phyloP scores from a whole-genome alignment of 2,888 invertebrate genomes.

The Drosophila buzzatii region DNA sequence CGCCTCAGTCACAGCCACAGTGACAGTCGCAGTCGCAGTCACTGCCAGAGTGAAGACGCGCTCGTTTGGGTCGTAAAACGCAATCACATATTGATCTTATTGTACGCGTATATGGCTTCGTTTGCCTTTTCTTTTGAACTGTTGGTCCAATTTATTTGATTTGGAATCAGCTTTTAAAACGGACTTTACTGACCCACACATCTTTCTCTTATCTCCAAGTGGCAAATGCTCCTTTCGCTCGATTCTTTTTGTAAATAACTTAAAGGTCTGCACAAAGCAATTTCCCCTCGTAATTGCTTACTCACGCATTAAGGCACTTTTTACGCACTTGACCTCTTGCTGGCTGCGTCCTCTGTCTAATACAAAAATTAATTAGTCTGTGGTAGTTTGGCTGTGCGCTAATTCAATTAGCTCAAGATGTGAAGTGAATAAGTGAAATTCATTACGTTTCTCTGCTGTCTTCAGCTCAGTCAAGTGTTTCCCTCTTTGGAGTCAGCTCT shows the following conservation, averaged over 20 bases:
- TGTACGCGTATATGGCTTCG: conserved; percentile 32
- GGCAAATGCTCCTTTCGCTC: conserved; percentile 26
- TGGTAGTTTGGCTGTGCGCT: conserved; percentile 12
- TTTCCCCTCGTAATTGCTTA: conserved; percentile 24
- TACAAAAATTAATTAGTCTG: conserved; percentile 7
- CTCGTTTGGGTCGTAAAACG: conserved; percentile 53
- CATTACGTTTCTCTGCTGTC: background rate
- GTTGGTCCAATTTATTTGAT: conserved; percentile 68
- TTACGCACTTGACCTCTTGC: conserved; percentile 27
- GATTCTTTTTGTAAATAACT: conserved; percentile 16
- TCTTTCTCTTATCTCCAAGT: conserved; percentile 50
- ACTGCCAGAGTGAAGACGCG: background rate
- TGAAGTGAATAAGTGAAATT: conserved; percentile 3
- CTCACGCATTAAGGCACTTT: conserved; percentile 28
- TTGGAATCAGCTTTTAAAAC: conserved; percentile 66
- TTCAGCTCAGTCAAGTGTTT: background rate
- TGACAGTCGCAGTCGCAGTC: background rate
- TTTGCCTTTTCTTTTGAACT: conserved; percentile 34
- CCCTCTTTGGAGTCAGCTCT: background rate
- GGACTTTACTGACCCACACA: conserved; percentile 42
- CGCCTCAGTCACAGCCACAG: background rate
- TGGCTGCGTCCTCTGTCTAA: background rate
- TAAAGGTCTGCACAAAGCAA: conserved; percentile 22
- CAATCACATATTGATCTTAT: conserved; percentile 69
- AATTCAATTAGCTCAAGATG: conserved; percentile 21